Percentiles rank a stretch among this genome's conserved stretches.
Evolutionary conservation across 2,888 invertebrate genomes (phyloP).

Genomic region (Stenodera caucasica): DNA sequence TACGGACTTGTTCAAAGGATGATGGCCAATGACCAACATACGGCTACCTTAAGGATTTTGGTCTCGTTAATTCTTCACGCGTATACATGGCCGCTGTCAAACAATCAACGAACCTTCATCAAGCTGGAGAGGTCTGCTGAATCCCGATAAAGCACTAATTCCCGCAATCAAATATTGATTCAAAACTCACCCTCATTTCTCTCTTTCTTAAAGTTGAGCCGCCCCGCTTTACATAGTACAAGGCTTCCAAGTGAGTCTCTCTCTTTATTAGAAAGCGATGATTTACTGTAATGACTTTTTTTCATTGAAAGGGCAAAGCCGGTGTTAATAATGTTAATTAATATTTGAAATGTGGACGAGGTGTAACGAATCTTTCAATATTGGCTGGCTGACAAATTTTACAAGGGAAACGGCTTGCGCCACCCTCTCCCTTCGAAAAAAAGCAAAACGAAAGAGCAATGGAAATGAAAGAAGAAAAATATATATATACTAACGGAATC

Average conservation of each 20-base stretch:
- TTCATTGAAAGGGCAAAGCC: conserved; percentile 56
- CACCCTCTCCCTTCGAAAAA: neutral
- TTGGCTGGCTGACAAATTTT: conserved; percentile 40
- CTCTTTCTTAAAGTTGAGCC: conserved; percentile 42
- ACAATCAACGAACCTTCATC: conserved; percentile 58
- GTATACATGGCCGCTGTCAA: conserved; percentile 56
- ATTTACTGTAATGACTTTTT: conserved; percentile 64
- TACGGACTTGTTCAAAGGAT: neutral
- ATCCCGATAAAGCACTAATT: conserved; percentile 58
- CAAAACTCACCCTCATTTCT: conserved; percentile 55
- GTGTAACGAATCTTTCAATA: conserved; percentile 49
- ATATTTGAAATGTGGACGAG: conserved; percentile 61
- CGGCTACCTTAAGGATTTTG: neutral
- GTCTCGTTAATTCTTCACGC: conserved; percentile 55
- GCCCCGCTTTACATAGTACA: conserved; percentile 54
- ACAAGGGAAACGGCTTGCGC: conserved; percentile 24
- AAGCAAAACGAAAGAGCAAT: neutral
- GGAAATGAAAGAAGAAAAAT: neutral
- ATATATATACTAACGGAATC: neutral
- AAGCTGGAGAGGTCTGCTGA: conserved; percentile 56
- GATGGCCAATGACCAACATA: neutral
- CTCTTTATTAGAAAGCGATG: conserved; percentile 62
- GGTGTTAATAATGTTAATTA: conserved; percentile 66
- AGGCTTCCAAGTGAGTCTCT: conserved; percentile 35
- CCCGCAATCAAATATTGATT: conserved; percentile 60